A percentile compares a stretch with the other conserved stretches of the same genome.
Conservation (phyloP, 2,888 invertebrate species). For the Heliconius hortense region DNA sequence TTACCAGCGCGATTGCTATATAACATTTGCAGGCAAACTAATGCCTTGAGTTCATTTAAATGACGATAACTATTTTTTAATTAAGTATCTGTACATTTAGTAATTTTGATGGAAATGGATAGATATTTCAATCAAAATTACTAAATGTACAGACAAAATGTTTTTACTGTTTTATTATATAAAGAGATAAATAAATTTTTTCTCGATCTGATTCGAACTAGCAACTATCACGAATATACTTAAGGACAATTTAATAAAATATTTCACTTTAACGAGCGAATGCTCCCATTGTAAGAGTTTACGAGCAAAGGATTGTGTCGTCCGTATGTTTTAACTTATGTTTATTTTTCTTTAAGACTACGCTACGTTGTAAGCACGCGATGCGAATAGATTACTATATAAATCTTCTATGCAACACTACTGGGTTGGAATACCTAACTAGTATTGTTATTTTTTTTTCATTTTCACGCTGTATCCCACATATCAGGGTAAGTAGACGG, state of each 20-base stretch:
- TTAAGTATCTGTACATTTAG: too few species aligned
- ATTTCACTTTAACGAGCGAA: neutral
- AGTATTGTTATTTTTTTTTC: neutral
- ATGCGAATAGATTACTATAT: conserved; percentile 38
- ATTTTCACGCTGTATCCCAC: neutral
- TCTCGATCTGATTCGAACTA: too few species aligned
- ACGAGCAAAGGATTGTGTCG: conserved; percentile 20
- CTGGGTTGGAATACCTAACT: conserved; percentile 21
- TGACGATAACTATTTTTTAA: too few species aligned
- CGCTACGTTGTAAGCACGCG: conserved; percentile 38
- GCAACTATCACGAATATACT: too few species aligned
- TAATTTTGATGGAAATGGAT: too few species aligned
- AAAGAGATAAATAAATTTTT: too few species aligned
- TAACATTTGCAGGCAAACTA: too few species aligned
- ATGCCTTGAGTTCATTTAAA: too few species aligned
- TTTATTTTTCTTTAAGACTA: conserved; percentile 36
- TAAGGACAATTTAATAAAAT: neutral
- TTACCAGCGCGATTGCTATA: too few species aligned
- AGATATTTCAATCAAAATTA: too few species aligned
- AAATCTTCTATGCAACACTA: conserved; percentile 36
- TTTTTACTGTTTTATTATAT: too few species aligned
- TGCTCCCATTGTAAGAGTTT: conserved; percentile 13
- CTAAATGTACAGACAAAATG: too few species aligned
- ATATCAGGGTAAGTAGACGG: neutral
- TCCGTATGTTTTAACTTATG: conserved; percentile 30